phyloP scores from a whole-genome alignment of 2,113 vertebrate genomes.

The Onychorhynchus coronatus region DNA sequence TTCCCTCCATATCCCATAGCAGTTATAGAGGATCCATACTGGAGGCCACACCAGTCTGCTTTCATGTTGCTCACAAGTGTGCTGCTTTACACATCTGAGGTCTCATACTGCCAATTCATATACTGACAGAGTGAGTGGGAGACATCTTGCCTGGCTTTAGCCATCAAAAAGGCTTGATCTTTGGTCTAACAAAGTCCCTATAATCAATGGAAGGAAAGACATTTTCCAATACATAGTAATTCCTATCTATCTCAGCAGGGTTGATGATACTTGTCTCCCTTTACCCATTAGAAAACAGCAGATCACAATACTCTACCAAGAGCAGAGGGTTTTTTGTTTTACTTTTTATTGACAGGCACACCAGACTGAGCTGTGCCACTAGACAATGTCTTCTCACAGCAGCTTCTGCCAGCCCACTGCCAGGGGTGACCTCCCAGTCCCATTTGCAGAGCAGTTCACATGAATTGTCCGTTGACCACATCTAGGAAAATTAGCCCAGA shows the following conservation, averaged over 20 bases:
- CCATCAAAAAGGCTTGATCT: neutral
- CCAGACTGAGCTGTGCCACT: neutral
- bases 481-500: neutral
- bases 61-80: neutral
- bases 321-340: neutral
- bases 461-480: neutral
- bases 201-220: neutral
- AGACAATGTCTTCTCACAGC: neutral
- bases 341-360: neutral
- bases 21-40: neutral
- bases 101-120: neutral
- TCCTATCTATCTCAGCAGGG: neutral
- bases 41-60: neutral
- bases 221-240: neutral
- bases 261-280: neutral
- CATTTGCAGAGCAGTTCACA: neutral
- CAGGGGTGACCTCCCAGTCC: neutral
- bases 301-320: neutral
- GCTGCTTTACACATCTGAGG: neutral
- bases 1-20: neutral
- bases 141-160: neutral
- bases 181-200: neutral
- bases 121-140: neutral
- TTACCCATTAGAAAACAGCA: neutral
- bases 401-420: neutral